These are phyloP conservation scores for Onychostruthus taczanowskii DNA, from an alignment of 2,113 vertebrate genomes.

Conservation along the genomic window DNA sequence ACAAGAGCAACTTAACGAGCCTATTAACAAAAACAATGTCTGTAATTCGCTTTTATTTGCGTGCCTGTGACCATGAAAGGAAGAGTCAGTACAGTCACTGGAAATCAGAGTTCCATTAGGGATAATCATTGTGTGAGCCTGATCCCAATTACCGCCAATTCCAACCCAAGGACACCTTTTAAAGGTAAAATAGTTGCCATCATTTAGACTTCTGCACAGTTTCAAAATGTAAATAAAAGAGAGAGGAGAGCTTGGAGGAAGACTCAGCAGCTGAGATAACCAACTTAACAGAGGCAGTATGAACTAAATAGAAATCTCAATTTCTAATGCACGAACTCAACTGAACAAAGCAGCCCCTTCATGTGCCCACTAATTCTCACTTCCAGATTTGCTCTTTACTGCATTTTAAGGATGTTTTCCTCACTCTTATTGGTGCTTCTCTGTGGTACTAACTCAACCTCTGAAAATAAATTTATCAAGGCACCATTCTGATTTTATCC, in stretches of 20 bases:
- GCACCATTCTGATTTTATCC: not conserved
- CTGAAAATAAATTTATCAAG: not conserved
- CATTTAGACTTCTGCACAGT: not conserved
- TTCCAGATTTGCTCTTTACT: not conserved
- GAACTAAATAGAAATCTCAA: not conserved
- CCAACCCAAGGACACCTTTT: not conserved
- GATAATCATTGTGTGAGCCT: not conserved
- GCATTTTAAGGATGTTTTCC: not conserved
- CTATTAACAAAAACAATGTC: not conserved
- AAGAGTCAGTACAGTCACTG: not conserved
- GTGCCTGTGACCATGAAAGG: not conserved
- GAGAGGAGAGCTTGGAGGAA: not conserved
- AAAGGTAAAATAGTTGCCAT: not conserved
- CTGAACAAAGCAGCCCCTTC: not conserved
- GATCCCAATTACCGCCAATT: not conserved
- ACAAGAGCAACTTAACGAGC: not conserved
- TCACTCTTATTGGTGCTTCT: not conserved
- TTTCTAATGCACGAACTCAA: not conserved
- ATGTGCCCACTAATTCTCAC: not conserved
- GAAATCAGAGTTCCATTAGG: not conserved
- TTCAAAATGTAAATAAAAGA: not conserved
- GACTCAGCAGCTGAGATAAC: not conserved
- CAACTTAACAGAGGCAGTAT: not conserved
- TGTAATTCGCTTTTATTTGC: not conserved
- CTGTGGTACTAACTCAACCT: not conserved